Evolutionary conservation across 2,888 invertebrate species (phyloP).

Genomic region (Zeuzera pyrina): DNA sequence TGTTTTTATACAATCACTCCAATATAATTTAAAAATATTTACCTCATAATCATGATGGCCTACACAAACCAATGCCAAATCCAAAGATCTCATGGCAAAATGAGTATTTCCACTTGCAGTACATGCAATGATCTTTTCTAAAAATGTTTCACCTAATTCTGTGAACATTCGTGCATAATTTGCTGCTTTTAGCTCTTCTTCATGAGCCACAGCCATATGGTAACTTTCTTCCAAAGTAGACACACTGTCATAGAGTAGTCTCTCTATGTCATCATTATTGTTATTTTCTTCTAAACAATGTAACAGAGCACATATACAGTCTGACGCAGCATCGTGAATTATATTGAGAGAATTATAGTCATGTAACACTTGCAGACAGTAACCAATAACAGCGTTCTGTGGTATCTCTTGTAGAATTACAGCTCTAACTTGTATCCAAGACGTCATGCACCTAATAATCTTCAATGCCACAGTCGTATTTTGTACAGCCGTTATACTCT

Average conservation of each 20-base stretch:
- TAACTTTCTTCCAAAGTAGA: conserved; percentile 87
- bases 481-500: conserved; percentile 79
- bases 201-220: conserved; percentile 91
- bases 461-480: conserved; percentile 80
- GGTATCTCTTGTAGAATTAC: conserved; percentile 83
- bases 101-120: conserved; percentile 75
- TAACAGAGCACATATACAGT: conserved; percentile 89
- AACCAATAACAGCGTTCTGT: conserved; percentile 80
- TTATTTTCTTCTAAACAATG: conserved; percentile 86
- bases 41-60: conserved; percentile 98
- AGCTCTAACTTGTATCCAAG: conserved; percentile 91
- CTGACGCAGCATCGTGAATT: conserved; percentile 92
- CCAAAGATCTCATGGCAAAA: conserved; percentile 87
- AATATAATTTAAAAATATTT: conserved; percentile 16
- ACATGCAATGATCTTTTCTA: conserved; percentile 85
- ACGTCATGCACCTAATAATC: conserved; percentile 89
- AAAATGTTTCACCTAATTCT: conserved; percentile 91
- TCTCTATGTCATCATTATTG: conserved; percentile 81
- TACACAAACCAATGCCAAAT: conserved; percentile 91
- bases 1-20: no score
- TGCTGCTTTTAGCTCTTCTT: conserved; percentile 94
- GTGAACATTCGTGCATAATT: conserved; percentile 97
- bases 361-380: conserved; percentile 80
- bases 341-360: conserved; percentile 74
- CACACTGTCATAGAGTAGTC: conserved; percentile 86